Conservation (phyloP, 2,888 invertebrate species). For the Acleris literana region DNA sequence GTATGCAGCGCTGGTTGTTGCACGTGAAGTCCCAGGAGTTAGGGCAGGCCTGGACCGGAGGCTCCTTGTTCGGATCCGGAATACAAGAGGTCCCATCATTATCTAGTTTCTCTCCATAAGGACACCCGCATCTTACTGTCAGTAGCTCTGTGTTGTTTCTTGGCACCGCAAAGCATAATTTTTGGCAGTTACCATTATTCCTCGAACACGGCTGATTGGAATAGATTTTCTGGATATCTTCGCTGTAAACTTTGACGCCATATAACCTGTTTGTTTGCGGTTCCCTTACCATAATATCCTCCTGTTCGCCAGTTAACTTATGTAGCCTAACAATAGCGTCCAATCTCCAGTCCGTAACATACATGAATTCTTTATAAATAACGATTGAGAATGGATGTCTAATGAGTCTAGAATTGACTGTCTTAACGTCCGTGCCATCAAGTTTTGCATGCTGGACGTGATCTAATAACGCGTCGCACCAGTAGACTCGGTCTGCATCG, state of each 20-base stretch:
- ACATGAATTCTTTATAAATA: conserved; percentile 95
- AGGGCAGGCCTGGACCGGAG: conserved; percentile 94
- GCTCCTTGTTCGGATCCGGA: conserved; percentile 92
- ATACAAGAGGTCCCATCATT: conserved; percentile 88
- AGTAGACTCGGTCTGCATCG: conserved; percentile 93
- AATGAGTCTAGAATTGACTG: conserved; percentile 93
- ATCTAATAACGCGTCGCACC: conserved; percentile 98
- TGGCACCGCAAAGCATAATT: conserved; percentile 96
- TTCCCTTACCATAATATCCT: conserved; percentile 93
- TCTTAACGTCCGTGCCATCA: conserved; percentile 95
- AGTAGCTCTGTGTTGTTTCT: conserved; percentile 82
- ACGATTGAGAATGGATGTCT: conserved; percentile 96
- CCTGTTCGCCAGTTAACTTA: conserved; percentile 94
- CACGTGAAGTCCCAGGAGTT: conserved; percentile 97
- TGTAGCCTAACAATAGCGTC: conserved; percentile 96
- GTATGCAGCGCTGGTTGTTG: conserved; percentile 95
- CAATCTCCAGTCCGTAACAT: conserved; percentile 98
- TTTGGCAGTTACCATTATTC: conserved; percentile 95
- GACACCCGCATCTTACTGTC: conserved; percentile 92
- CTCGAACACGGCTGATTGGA: conserved; percentile 91
- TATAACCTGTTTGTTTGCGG: conserved; percentile 95
- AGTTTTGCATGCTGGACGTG: conserved; percentile 97
- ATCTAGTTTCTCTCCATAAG: conserved; percentile 93
- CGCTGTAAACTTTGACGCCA: conserved; percentile 95
- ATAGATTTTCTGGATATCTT: conserved; percentile 87